Evolutionary conservation across 2,113 vertebrate genomes (phyloP).

Genomic region (Chionodraco myersi): DNA sequence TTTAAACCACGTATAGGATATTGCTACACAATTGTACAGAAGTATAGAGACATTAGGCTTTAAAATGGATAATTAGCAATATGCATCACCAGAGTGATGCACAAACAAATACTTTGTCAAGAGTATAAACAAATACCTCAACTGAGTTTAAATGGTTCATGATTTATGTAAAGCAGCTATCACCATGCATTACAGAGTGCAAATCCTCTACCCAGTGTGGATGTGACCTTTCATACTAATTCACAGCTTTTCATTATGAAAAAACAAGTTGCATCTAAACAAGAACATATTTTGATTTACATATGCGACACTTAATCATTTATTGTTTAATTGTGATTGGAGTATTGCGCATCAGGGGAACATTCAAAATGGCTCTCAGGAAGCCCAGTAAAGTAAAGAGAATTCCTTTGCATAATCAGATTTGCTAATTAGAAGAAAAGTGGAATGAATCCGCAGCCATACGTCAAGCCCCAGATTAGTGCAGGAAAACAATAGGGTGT

Average conservation of each 20-base stretch:
- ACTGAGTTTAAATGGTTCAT: conserved; percentile 54
- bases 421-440: conserved; percentile 68
- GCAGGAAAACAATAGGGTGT: conserved; percentile 61
- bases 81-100: conserved; percentile 4
- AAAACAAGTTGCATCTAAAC: conserved; percentile 51
- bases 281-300: conserved; percentile 57
- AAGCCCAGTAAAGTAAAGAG: conserved; percentile 61
- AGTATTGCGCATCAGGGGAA: conserved; percentile 48
- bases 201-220: conserved; percentile 59
- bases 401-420: conserved; percentile 76
- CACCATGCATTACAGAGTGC: conserved; percentile 54
- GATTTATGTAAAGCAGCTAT: conserved; percentile 77
- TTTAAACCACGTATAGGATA: neutral
- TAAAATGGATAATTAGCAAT: conserved; percentile 10
- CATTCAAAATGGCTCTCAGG: conserved; percentile 60
- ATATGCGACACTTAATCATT: conserved; percentile 66
- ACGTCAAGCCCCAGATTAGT: conserved; percentile 56
- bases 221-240: conserved; percentile 75
- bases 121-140: neutral
- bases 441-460: conserved; percentile 49
- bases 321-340: conserved; percentile 73
- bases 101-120: conserved; percentile 17
- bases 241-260: conserved; percentile 49
- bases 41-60: neutral
- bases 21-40: neutral